Evolutionary conservation across 2,888 invertebrate genomes (phyloP), one percentile per base, ranked within the genome.

Genomic region (Bellardia pandia): DNA sequence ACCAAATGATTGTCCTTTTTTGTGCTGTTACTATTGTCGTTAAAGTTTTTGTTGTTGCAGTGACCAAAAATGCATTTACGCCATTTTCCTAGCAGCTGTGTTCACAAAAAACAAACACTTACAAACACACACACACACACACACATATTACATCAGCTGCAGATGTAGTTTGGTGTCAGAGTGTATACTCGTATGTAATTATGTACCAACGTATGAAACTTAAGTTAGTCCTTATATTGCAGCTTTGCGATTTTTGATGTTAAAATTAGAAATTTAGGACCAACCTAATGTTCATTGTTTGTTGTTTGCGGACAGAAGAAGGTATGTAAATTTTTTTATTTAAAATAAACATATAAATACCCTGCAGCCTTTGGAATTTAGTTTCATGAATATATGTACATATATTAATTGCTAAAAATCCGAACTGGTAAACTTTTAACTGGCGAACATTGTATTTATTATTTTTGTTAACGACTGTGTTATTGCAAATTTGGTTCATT

Each of bases 31-130:
- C 77, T n/a, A 62, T 71, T 77, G 71, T 71, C 16, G 71, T 77
- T 48, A 14, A 40, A 56, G 80, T 64, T 80, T 64, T 56, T 62
- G 16, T 53, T 83, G 37, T 23, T 77, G 64, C 85, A 78, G 74
- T 88, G 85, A 86, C 85, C 88, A 91, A 87, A 91, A 92, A 92
- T 92, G 93, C 92, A 92, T 92, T 92, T 93, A 92, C 91, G 91
- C 92, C 92, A 90, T 90, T 91, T 92, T 90, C 90, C 89, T 89
- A 91, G 91, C 92, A 92, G 93, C 92, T 92, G 93, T 89, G 93
- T 69, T 78, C 81, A 75, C 66, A 42, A 56, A 23, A 74, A 60
- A 51, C 23, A 62, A 69, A 42, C 80, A 66, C 33, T 62, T 30
- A 60, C 30, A 79, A 37, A 7, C 1, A 33, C 6, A 33, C 16